Evolutionary conservation across 2,113 vertebrate genomes (phyloP).

Genomic region (Atherinomorus stipes): DNA sequence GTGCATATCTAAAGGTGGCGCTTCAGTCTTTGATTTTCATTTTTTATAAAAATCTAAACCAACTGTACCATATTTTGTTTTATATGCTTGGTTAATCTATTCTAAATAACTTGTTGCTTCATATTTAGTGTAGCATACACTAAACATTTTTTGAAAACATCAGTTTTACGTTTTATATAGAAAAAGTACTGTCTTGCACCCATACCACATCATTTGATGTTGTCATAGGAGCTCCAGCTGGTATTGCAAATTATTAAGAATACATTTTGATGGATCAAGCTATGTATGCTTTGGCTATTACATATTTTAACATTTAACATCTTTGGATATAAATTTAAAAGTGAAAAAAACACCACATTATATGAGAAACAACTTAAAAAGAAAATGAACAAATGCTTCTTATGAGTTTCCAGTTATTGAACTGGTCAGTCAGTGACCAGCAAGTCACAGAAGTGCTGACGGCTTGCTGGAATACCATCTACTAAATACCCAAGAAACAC

Average conservation of each 20-base stretch:
- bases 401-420: background rate
- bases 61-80: background rate
- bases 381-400: accelerated
- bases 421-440: constrained; percentile 20
- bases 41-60: no score
- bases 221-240: background rate
- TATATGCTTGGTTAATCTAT: background rate
- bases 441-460: constrained; percentile 35
- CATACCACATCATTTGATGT: background rate
- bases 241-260: background rate
- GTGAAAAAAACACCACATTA: no score
- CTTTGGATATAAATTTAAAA: no score
- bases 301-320: no score
- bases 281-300: background rate
- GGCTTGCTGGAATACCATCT: constrained; percentile 43
- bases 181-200: background rate
- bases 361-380: no score
- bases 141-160: no score
- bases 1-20: background rate
- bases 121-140: no score
- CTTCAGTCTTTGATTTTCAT: no score
- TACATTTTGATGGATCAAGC: no score
- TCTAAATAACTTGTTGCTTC: background rate
- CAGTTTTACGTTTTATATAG: background rate
- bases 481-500: constrained; percentile 45